phyloP scores from a whole-genome alignment of 2,888 invertebrate genomes.

The Embidobia sp. region DNA sequence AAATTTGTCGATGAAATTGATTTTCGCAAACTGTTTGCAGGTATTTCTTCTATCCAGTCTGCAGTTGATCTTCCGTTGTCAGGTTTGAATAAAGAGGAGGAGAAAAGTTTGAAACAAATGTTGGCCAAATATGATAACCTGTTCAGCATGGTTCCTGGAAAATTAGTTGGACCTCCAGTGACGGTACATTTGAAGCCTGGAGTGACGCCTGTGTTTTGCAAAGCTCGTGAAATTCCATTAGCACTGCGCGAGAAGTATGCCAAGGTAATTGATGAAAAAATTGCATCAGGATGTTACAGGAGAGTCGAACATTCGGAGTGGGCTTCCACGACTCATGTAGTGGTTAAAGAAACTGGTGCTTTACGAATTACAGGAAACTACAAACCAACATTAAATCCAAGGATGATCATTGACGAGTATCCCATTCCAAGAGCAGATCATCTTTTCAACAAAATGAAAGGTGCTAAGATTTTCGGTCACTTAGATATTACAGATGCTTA shows the following conservation, averaged over 20 bases:
- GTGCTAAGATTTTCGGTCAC: neutral
- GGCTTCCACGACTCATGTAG: slow-evolving; percentile 31
- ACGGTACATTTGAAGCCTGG: slow-evolving; percentile 24
- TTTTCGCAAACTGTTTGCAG: too few species aligned
- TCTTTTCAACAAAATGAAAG: slow-evolving; percentile 1
- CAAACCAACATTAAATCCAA: slow-evolving; percentile 5
- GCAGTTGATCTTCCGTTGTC: too few species aligned
- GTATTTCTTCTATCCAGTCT: too few species aligned
- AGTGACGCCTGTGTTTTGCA: neutral
- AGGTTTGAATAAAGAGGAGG: too few species aligned
- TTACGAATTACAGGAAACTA: slow-evolving; percentile 29
- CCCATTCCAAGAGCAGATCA: slow-evolving; percentile 25
- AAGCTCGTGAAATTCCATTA: slow-evolving; percentile 32
- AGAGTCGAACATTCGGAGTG: slow-evolving; percentile 28
- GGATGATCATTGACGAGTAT: slow-evolving; percentile 45
- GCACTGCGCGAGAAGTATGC: neutral
- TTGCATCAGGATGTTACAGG: slow-evolving; percentile 1
- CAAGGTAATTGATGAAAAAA: slow-evolving; percentile 1
- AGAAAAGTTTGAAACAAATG: too few species aligned
- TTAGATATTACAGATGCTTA: slow-evolving; percentile 11
- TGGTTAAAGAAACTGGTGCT: slow-evolving; percentile 16
- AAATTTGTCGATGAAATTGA: too few species aligned
- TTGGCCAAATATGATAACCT: too few species aligned
- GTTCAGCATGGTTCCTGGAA: slow-evolving; percentile 17
- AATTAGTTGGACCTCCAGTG: slow-evolving; percentile 18